A percentile compares a stretch with the other conserved stretches of the same genome.
Conservation (phyloP, 2,888 invertebrate genomes). For the Tolmerus cingulatus region DNA sequence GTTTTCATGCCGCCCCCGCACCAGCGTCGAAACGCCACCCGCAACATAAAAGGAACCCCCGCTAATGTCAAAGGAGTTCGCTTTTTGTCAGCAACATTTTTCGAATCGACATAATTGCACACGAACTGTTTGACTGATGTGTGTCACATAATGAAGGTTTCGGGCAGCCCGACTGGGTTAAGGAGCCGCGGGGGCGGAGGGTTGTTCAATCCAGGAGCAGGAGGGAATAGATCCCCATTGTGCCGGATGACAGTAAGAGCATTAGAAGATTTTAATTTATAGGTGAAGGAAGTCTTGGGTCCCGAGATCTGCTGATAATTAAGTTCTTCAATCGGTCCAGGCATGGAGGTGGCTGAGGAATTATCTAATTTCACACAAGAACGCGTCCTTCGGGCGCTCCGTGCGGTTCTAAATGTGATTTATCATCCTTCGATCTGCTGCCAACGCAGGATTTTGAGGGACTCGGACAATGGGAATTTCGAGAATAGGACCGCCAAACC, state of each 20-base stretch:
- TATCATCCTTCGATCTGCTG: not conserved
- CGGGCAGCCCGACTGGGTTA: not conserved
- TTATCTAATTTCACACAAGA: constrained; percentile 13
- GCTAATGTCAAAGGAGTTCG: constrained; percentile 21
- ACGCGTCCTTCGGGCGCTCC: not conserved
- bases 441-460: not conserved
- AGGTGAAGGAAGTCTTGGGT: not conserved
- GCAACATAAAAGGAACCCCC: not conserved
- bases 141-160: constrained; percentile 3
- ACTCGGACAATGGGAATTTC: not conserved
- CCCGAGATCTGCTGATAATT: not conserved
- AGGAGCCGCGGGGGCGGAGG: not conserved
- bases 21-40: not conserved
- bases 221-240: not conserved
- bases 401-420: not conserved
- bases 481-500: not conserved
- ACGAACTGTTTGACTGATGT: constrained; percentile 16
- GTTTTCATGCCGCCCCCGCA: not conserved
- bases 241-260: not conserved
- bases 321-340: not conserved
- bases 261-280: constrained; percentile 10
- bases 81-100: constrained; percentile 30
- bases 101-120: constrained; percentile 34
- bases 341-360: not conserved
- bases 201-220: not conserved